These are phyloP conservation scores for Percopsis transmontana DNA, from an alignment of 2,113 vertebrate genomes.

Conservation along the genomic window DNA sequence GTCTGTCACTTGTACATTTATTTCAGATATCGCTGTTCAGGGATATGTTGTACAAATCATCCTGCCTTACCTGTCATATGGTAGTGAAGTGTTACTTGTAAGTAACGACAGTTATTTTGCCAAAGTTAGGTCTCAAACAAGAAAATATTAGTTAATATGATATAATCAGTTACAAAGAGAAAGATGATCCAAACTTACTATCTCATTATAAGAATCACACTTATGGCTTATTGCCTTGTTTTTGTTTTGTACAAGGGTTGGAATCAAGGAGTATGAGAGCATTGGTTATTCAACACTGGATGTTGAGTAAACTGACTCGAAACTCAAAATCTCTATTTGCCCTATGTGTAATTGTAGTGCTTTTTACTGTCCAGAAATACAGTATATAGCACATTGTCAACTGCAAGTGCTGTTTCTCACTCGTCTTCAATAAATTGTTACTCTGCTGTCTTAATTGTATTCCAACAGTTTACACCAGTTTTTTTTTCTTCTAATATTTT, in stretches of 20 bases:
- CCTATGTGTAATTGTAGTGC: neutral
- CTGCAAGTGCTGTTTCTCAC: constrained; percentile 29
- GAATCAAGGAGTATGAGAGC: constrained; percentile 29
- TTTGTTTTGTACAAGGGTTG: constrained; percentile 18
- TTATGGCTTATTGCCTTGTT: constrained; percentile 36
- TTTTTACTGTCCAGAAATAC: constrained; percentile 31
- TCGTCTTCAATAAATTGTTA: constrained; percentile 27
- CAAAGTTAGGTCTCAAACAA: constrained; percentile 69
- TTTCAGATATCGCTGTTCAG: constrained; percentile 20
- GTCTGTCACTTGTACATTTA: constrained; percentile 22
- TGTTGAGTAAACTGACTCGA: constrained; percentile 62
- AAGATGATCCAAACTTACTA: constrained; percentile 21
- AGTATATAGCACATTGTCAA: constrained; percentile 31
- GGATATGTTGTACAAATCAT: constrained; percentile 38
- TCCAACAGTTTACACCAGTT: neutral
- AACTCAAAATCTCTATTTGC: constrained; percentile 23
- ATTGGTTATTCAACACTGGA: constrained; percentile 71
- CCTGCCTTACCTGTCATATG: constrained; percentile 23
- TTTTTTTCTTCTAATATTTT: too few species aligned
- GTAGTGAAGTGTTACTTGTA: constrained; percentile 26
- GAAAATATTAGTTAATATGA: constrained; percentile 11
- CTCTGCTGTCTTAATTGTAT: constrained; percentile 26
- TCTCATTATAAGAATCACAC: constrained; percentile 37
- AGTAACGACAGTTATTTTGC: constrained; percentile 51
- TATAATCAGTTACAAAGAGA: constrained; percentile 30